Base-by-base conservation (phyloP, 1,140 invertebrate genomes). In the Ephestia elutella region DNA sequence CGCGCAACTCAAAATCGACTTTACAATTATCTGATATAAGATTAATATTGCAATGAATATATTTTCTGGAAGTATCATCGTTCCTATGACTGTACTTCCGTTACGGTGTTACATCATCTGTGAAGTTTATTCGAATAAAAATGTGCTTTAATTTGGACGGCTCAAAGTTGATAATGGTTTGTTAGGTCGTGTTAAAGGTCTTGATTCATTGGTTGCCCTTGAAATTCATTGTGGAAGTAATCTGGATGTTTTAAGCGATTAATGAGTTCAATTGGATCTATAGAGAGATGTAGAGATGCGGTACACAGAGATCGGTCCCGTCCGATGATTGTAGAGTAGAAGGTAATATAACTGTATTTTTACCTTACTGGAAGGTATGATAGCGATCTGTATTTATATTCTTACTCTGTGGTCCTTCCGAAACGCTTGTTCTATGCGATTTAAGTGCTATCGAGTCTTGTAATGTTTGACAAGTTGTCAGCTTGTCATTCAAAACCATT, bases 41-140 rank as follows among this genome's bases (percentile, higher is more conserved):
- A n/a, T 53, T 53, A 25, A 53, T 13, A 53, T 28, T 53, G 8
- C 20, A 20, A 53, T 11, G 50, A 25, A 25, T 1, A 25, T 11
- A 25, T 5, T 53, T n/a, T 25, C 3, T 53, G 50, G 18, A 25
- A 53, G 21, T 53, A 53, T 53, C 50, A 21, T 53, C 17, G 50
- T 53, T 53, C 50, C 50, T 53, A 53, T 53, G 50, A 53, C 19
- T 53, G 50, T 53, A 53, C 50, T 21, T 53, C 50, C 50, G 50
- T 25, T 44, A 44, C 38, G 38, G 13, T 53, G 50, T 53, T 53
- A 53, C 50, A 53, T 53, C 50, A 53, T 53, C 50, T 53, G 50
- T 53, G 19, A 53, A 25, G 17, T 25, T 25, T 5, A 18, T n/a
- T 13, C 13, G 13, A 25, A 15, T 8, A 7, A 53, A 25, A 13